Percentiles rank a stretch among this genome's conserved stretches.
Evolutionary conservation across 2,113 vertebrate genomes (phyloP).

Genomic region (Stegostoma tigrinum): DNA sequence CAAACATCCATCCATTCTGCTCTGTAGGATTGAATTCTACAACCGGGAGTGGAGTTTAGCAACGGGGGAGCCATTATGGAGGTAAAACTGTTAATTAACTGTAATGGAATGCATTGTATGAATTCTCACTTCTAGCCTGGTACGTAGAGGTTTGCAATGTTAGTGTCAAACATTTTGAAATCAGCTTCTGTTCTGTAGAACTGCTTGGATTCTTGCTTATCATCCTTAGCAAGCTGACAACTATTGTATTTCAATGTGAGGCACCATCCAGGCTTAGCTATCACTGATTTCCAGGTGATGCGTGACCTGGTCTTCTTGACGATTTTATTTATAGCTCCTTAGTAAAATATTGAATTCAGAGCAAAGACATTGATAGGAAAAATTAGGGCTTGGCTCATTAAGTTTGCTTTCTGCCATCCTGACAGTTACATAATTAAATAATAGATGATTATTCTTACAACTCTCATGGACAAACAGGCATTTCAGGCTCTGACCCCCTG

Average conservation of each 20-base stretch:
- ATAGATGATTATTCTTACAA: not conserved
- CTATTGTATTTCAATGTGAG: too few species aligned
- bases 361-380: not conserved
- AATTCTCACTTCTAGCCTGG: not conserved
- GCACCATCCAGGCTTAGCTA: not conserved
- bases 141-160: not conserved
- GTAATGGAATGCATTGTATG: not conserved
- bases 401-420: not conserved
- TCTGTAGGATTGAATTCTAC: not conserved
- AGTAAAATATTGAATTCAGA: not conserved
- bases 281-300: not conserved
- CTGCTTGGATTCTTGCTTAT: not conserved
- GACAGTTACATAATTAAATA: not conserved
- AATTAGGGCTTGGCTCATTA: not conserved
- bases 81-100: not conserved
- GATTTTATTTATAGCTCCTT: not conserved
- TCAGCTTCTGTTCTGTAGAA: not conserved
- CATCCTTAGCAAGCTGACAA: not conserved
- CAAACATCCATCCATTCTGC: too few species aligned
- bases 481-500: not conserved
- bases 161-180: not conserved
- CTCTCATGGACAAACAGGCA: not conserved
- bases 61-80: not conserved
- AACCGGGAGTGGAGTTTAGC: not conserved
- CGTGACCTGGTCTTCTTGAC: not conserved